Evolutionary conservation across 2,888 invertebrate species (phyloP).

Genomic region (Drosophila dives): DNA sequence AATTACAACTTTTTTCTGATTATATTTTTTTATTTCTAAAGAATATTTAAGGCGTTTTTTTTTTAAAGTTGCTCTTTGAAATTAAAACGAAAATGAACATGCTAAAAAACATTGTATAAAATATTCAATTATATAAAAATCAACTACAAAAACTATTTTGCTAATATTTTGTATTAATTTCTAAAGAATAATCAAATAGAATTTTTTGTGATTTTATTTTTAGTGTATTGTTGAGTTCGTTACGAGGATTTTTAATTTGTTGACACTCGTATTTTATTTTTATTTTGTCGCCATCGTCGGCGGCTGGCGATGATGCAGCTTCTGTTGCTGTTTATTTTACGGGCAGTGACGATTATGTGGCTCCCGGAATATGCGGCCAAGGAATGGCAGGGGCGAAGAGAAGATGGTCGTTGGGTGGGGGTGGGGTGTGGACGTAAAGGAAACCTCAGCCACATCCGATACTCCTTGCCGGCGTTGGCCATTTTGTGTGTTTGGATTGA

Average conservation of each 20-base stretch:
- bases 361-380: slow-evolving; percentile 24
- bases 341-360: slow-evolving; percentile 77
- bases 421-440: slow-evolving; percentile 32
- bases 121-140: neutral
- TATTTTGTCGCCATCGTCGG: slow-evolving; percentile 73
- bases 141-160: too few relatives aligned
- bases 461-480: slow-evolving; percentile 71
- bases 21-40: too few relatives aligned
- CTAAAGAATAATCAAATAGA: too few relatives aligned
- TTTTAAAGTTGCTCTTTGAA: too few relatives aligned
- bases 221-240: slow-evolving; percentile 21
- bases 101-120: neutral
- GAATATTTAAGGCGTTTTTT: neutral
- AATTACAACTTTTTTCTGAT: too few relatives aligned
- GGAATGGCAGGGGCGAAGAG: slow-evolving; percentile 6
- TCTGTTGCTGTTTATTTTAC: slow-evolving; percentile 76
- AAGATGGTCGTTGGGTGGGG: neutral
- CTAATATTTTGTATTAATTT: too few relatives aligned
- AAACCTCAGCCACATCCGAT: slow-evolving; percentile 81
- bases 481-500: slow-evolving; percentile 80
- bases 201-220: neutral
- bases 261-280: slow-evolving; percentile 68
- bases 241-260: neutral
- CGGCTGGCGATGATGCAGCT: slow-evolving; percentile 18
- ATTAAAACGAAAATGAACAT: too few relatives aligned